Evolutionary conservation across 2,113 vertebrate genomes (phyloP).

Genomic region (Rhinolophus ferrumequinum): DNA sequence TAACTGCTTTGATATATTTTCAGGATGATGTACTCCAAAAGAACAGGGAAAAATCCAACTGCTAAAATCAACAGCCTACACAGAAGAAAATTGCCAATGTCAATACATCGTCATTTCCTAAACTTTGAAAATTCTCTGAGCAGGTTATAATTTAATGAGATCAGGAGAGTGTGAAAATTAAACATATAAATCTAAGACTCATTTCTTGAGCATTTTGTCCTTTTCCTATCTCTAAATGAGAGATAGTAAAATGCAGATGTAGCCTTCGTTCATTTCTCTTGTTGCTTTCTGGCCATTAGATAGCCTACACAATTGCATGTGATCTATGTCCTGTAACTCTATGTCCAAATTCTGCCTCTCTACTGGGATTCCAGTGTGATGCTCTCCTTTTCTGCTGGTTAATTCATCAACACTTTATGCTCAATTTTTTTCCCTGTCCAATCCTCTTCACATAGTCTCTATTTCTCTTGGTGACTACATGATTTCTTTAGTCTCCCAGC

Average conservation of each 20-base stretch:
- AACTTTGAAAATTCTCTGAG: not conserved
- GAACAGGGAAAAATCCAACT: conserved; percentile 82
- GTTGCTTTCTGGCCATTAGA: not conserved
- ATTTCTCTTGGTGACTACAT: not conserved
- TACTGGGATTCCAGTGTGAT: not conserved
- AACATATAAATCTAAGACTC: not conserved
- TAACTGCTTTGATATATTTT: conserved; percentile 76
- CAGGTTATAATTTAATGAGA: not conserved
- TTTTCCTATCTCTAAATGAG: not conserved
- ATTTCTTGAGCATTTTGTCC: not conserved
- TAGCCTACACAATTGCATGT: not conserved
- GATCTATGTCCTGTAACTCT: not conserved
- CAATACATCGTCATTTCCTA: not conserved
- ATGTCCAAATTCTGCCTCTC: not conserved
- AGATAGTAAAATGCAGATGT: not conserved
- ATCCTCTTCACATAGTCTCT: not conserved
- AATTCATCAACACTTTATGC: not conserved
- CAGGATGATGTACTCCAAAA: conserved; percentile 77
- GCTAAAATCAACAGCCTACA: conserved; percentile 88
- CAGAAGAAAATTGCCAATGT: not conserved
- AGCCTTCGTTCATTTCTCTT: not conserved
- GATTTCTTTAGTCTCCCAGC: not conserved
- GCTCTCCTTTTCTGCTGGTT: not conserved
- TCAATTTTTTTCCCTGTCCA: not conserved
- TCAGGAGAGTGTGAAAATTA: not conserved